Evolutionary conservation across 2,797 vertebrate genomes (phyloP).

Genomic region (Manis javanica): DNA sequence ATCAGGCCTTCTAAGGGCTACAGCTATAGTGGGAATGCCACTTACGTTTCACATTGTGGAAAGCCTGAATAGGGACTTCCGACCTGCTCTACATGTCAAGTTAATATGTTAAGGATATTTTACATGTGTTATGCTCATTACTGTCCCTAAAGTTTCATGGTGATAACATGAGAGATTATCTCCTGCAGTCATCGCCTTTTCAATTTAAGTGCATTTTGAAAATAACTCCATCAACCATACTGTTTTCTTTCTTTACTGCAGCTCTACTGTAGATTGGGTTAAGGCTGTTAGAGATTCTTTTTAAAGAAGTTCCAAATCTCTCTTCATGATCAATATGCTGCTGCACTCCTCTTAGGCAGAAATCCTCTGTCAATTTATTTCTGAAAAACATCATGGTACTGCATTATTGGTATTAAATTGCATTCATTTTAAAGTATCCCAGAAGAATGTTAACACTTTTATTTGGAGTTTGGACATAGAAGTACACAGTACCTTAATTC

Average conservation of each 20-base stretch:
- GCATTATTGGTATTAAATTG: constrained; percentile 67
- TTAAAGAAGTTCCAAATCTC: constrained; percentile 69
- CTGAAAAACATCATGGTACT: neutral
- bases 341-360: constrained; percentile 23
- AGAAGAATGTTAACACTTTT: constrained; percentile 78
- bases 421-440: constrained; percentile 61
- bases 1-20: neutral
- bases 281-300: constrained; percentile 45
- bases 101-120: constrained; percentile 64
- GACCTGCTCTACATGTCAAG: neutral
- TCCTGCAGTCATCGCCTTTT: constrained; percentile 56
- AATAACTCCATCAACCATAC: constrained; percentile 28
- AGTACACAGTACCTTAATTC: constrained; percentile 78
- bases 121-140: constrained; percentile 61
- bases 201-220: constrained; percentile 56
- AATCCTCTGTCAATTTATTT: constrained; percentile 70
- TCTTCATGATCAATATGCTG: constrained; percentile 57
- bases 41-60: constrained; percentile 28
- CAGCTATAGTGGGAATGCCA: neutral
- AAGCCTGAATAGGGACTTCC: neutral
- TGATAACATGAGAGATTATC: constrained; percentile 68
- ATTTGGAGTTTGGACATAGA: constrained; percentile 64
- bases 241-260: constrained; percentile 58
- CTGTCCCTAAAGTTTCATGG: constrained; percentile 62
- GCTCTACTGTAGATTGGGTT: constrained; percentile 52